These are phyloP conservation scores for Tetrao urogallus DNA, from an alignment of 2,113 vertebrate species.

Conservation along the genomic window DNA sequence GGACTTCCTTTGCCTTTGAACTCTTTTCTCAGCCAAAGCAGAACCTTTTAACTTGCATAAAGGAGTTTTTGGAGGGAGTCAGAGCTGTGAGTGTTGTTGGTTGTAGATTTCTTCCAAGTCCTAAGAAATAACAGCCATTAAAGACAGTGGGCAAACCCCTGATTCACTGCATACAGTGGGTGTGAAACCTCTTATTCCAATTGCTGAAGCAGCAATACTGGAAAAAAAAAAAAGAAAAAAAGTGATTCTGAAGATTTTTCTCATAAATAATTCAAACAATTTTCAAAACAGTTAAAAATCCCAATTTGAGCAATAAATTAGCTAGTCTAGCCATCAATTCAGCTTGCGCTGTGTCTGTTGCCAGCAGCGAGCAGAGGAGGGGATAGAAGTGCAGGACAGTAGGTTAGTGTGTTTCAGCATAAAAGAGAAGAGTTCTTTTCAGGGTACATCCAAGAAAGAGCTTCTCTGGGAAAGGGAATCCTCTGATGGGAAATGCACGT, in stretches of 20 bases:
- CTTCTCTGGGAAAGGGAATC: neutral
- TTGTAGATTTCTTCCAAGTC: neutral
- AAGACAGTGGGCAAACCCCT: neutral
- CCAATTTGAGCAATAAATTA: neutral
- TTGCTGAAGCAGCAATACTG: neutral
- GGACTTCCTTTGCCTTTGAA: neutral
- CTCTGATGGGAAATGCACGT: conserved; percentile 31
- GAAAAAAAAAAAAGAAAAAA: neutral
- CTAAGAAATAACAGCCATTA: neutral
- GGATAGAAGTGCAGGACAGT: neutral
- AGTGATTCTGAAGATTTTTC: neutral
- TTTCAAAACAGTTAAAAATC: neutral
- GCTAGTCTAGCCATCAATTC: neutral
- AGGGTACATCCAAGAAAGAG: neutral
- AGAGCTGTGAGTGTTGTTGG: neutral
- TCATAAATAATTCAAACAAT: neutral
- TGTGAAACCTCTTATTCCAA: neutral
- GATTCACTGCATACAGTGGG: neutral
- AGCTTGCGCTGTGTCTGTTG: neutral
- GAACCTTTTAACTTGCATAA: neutral
- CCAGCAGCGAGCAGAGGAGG: rapidly evolving
- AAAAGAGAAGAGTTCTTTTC: neutral
- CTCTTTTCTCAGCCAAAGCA: neutral
- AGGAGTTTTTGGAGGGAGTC: neutral
- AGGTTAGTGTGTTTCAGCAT: neutral